Evolutionary conservation across 37 sponge, comb jelly and placozoan genomes (phyloP).

Genomic region (Oscarella lobularis): DNA sequence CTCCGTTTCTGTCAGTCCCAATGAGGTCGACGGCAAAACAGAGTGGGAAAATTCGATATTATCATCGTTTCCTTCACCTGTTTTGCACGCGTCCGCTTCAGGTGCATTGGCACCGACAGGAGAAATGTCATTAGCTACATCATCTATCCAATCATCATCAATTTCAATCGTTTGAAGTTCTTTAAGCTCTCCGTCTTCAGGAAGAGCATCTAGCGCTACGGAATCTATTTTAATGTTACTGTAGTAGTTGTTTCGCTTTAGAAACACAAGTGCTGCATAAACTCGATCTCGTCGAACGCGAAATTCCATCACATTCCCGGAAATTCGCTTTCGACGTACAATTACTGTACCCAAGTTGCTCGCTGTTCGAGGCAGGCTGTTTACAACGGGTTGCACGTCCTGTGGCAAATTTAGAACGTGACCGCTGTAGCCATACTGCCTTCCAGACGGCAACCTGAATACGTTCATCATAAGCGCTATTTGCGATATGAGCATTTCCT

Average conservation of each 20-base stretch:
- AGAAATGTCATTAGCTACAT: no score
- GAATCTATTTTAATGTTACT: not conserved
- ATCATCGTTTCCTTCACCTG: no score
- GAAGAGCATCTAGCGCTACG: constrained; percentile 8
- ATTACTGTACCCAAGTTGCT: not conserved
- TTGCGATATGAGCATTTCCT: constrained; percentile 29
- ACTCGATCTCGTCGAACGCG: constrained; percentile 20
- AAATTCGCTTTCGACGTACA: not conserved
- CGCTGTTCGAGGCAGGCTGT: not conserved
- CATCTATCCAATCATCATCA: not conserved
- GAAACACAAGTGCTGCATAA: constrained; percentile 7
- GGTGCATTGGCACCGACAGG: no score
- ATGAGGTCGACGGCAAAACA: no score
- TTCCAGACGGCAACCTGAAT: constrained; percentile 10
- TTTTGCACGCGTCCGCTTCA: no score
- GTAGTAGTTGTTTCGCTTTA: constrained; percentile 28
- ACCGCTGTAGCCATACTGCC: constrained; percentile 17
- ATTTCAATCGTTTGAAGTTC: constrained; percentile 2
- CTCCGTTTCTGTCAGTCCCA: no score
- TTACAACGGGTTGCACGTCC: not conserved
- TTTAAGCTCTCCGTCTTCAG: constrained; percentile 24
- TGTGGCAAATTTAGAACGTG: not conserved
- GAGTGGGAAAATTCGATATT: no score
- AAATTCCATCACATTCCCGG: constrained; percentile 7
- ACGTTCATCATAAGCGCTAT: constrained; percentile 33